Conservation (phyloP, 2,888 invertebrate genomes). For the Amitus sp. region DNA sequence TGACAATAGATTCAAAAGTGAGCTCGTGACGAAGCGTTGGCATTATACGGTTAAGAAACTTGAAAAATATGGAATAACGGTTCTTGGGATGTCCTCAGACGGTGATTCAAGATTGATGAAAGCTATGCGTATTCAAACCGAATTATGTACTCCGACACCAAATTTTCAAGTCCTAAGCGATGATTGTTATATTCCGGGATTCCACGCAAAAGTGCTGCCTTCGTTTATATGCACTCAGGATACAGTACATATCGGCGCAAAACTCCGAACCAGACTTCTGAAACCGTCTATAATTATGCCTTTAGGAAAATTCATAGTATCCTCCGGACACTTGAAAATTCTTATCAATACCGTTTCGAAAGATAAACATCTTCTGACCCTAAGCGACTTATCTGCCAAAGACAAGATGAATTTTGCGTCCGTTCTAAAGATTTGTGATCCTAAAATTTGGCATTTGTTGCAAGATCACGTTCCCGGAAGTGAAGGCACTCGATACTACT, state of each 20-base stretch:
- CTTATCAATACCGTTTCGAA: conserved; percentile 27
- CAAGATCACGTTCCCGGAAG: conserved; percentile 38
- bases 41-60: conserved; percentile 31
- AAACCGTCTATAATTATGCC: conserved; percentile 42
- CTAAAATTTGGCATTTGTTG: conserved; percentile 33
- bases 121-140: conserved; percentile 40
- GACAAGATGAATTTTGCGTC: conserved; percentile 48
- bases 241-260: conserved; percentile 45
- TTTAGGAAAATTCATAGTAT: conserved; percentile 39
- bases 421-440: conserved; percentile 41
- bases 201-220: not conserved
- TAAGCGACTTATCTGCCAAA: conserved; percentile 23
- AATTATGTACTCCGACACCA: conserved; percentile 27
- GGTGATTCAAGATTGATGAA: conserved; percentile 45
- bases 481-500: conserved; percentile 40
- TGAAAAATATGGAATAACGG: conserved; percentile 30
- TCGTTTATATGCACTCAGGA: conserved; percentile 15
- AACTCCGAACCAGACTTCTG: conserved; percentile 41
- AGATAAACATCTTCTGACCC: conserved; percentile 42
- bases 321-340: conserved; percentile 34
- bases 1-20: conserved; percentile 43
- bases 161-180: conserved; percentile 10
- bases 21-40: conserved; percentile 42
- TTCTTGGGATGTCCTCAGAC: conserved; percentile 45
- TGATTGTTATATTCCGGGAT: not conserved